A percentile compares a stretch with the other conserved stretches of the same genome.
Evolutionary conservation across 2,888 invertebrate species (phyloP).

Genomic region (Drosophila barbarae): DNA sequence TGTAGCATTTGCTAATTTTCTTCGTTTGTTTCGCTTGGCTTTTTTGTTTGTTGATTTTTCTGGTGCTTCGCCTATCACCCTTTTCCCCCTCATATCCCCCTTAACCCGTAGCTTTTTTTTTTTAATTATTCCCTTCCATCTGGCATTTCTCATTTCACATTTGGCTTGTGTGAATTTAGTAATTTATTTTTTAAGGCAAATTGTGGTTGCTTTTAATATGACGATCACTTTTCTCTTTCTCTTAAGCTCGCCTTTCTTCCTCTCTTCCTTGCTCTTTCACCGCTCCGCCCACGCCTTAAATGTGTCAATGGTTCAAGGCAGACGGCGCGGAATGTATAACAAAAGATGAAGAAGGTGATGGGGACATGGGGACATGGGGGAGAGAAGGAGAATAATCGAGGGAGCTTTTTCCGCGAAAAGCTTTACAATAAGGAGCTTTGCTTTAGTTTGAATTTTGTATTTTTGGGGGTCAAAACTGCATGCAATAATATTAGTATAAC

Average conservation of each 20-base stretch:
- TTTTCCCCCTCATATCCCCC: background rate
- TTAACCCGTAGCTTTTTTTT: background rate
- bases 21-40: conserved; percentile 34
- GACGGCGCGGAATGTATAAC: conserved; percentile 15
- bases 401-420: conserved; percentile 31
- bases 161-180: conserved; percentile 3
- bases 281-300: conserved; percentile 50
- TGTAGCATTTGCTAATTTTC: conserved; percentile 41
- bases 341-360: conserved; percentile 15
- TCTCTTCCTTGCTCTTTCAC: conserved; percentile 1
- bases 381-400: conserved; percentile 3
- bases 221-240: conserved; percentile 16
- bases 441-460: conserved; percentile 19
- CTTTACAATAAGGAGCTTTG: conserved; percentile 23
- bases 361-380: background rate
- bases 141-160: conserved; percentile 26
- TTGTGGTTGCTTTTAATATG: background rate
- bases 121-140: conserved; percentile 8
- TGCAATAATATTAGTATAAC: background rate
- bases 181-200: conserved; percentile 1
- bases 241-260: conserved; percentile 3
- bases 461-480: conserved; percentile 28
- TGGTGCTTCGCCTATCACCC: conserved; percentile 5
- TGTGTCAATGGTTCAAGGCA: conserved; percentile 70
- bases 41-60: conserved; percentile 35